phyloP scores from a whole-genome alignment of 2,113 vertebrate genomes.

The Scolopax mira region DNA sequence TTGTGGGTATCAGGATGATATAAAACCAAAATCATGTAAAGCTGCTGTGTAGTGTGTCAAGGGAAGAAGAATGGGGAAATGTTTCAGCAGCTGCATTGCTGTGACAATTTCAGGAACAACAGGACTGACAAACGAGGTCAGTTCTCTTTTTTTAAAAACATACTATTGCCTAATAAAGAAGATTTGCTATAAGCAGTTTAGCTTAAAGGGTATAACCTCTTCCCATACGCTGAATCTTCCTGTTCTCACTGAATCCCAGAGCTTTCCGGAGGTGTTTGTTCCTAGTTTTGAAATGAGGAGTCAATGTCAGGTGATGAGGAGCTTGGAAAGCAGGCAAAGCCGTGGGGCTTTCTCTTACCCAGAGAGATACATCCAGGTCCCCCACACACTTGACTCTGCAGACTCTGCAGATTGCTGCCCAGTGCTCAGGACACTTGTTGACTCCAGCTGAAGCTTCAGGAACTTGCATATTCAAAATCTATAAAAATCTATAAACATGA shows the following conservation, averaged over 20 bases:
- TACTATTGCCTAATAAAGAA: constrained; percentile 21
- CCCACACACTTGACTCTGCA: neutral
- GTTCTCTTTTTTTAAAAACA: constrained; percentile 37
- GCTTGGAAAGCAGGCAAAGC: neutral
- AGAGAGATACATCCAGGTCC: neutral
- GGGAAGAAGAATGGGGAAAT: constrained; percentile 60
- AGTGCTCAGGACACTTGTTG: neutral
- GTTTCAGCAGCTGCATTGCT: constrained; percentile 52
- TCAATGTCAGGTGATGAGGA: neutral
- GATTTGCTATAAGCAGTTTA: neutral
- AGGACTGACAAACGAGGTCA: neutral
- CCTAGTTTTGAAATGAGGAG: neutral
- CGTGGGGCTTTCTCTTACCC: neutral
- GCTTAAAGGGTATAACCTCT: constrained; percentile 3
- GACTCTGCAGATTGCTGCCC: neutral
- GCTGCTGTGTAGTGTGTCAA: neutral
- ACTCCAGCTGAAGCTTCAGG: constrained; percentile 10
- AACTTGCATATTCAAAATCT: neutral
- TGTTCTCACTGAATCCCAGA: neutral
- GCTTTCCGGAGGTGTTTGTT: neutral
- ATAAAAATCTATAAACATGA: constrained; percentile 1
- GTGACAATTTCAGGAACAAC: constrained; percentile 49
- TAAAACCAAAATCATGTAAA: neutral
- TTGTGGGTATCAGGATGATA: neutral
- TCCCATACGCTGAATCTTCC: neutral